phyloP scores from a whole-genome alignment of 2,888 invertebrate genomes.

The Ochropleura leucogaster region DNA sequence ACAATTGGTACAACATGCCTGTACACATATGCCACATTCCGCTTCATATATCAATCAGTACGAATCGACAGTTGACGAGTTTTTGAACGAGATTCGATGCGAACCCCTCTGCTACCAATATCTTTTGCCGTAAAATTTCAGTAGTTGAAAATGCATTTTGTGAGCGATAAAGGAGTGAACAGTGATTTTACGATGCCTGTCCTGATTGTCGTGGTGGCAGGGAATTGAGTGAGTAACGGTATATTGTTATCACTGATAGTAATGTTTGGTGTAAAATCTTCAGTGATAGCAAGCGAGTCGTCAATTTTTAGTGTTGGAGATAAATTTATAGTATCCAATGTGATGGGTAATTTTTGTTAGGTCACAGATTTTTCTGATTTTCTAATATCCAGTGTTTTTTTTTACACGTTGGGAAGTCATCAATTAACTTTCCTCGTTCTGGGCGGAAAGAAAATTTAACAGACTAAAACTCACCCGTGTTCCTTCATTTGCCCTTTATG shows the following conservation, averaged over 20 bases:
- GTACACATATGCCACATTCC: constrained; percentile 27
- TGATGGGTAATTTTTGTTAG: constrained; percentile 3
- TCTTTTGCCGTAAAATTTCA: constrained; percentile 56
- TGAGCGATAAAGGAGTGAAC: constrained; percentile 30
- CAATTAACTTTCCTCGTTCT: too few relatives aligned
- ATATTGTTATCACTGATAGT: constrained; percentile 13
- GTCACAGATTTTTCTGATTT: not conserved
- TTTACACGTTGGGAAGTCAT: too few relatives aligned
- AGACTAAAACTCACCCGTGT: too few relatives aligned
- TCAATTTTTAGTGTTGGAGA: constrained; percentile 11
- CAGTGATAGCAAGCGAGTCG: not conserved
- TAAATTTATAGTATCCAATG: constrained; percentile 1
- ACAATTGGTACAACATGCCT: constrained; percentile 26
- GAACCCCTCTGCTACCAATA: constrained; percentile 54
- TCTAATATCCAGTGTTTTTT: too few relatives aligned
- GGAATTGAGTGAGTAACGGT: constrained; percentile 7
- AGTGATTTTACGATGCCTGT: constrained; percentile 38
- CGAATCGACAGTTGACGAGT: constrained; percentile 77
- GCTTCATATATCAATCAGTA: constrained; percentile 80
- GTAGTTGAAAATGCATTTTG: constrained; percentile 63
- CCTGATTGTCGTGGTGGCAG: constrained; percentile 2
- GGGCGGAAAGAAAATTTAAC: too few relatives aligned
- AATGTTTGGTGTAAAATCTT: constrained; percentile 25
- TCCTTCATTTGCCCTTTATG: too few relatives aligned
- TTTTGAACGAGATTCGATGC: constrained; percentile 81